phyloP scores from a whole-genome alignment of 2,797 vertebrate genomes.

The Pipistrellus pygmaeus region DNA sequence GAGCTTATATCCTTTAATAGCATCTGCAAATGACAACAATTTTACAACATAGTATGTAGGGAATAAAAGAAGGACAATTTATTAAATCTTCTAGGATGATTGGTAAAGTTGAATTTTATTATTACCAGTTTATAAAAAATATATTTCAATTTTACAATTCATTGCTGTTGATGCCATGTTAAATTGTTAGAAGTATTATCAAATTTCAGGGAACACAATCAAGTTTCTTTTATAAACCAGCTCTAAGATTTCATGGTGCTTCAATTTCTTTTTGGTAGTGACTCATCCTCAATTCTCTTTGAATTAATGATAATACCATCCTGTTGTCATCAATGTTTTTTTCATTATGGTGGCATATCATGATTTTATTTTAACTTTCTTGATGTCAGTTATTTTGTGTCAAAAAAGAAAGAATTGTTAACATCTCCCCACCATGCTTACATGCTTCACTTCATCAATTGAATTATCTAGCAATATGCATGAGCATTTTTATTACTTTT shows the following conservation, averaged over 20 bases:
- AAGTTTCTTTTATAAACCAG: background rate
- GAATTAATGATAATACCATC: constrained; percentile 68
- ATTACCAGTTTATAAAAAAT: constrained; percentile 47
- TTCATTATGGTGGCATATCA: constrained; percentile 25
- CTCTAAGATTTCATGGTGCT: background rate
- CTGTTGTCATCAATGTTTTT: constrained; percentile 59
- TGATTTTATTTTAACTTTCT: constrained; percentile 42
- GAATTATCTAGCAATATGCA: constrained; percentile 45
- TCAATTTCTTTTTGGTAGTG: background rate
- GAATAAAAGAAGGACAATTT: background rate
- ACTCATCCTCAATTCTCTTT: constrained; percentile 50
- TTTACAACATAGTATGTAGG: background rate
- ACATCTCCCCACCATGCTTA: background rate
- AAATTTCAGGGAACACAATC: background rate
- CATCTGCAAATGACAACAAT: background rate
- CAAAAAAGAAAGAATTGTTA: constrained; percentile 51
- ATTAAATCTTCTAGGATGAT: no score
- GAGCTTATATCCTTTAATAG: background rate
- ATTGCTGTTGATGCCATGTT: background rate
- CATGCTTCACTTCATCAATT: constrained; percentile 13
- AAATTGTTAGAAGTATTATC: background rate
- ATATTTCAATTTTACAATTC: background rate
- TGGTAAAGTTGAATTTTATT: constrained; percentile 8
- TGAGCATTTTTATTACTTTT: constrained; percentile 33
- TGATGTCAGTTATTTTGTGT: constrained; percentile 56